These are phyloP conservation scores for Thaumatotibia leucotreta DNA, from an alignment of 1,140 invertebrate species.

Conservation along the genomic window DNA sequence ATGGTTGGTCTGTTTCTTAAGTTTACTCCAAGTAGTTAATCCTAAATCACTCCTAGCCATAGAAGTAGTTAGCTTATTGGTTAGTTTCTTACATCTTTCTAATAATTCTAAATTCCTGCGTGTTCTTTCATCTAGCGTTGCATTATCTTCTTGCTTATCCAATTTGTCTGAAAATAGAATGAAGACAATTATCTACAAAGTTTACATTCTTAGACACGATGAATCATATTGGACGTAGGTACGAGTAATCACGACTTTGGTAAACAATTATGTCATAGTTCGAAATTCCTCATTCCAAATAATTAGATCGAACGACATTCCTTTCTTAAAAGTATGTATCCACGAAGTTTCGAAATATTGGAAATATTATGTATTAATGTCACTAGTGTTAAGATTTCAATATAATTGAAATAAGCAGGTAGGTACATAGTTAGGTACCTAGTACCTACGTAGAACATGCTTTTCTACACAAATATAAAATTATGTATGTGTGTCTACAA, in stretches of 20 bases:
- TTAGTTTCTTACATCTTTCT: constrained; percentile 73
- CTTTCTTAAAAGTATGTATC: neutral
- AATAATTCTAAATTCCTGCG: constrained; percentile 75
- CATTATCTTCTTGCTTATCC: constrained; percentile 58
- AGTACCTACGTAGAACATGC: no score
- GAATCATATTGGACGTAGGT: constrained; percentile 15
- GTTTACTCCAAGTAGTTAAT: constrained; percentile 90
- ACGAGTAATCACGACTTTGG: constrained; percentile 27
- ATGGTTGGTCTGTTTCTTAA: constrained; percentile 80
- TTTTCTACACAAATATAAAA: no score
- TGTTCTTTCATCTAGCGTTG: constrained; percentile 73
- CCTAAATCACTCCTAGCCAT: constrained; percentile 90
- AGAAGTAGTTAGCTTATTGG: constrained; percentile 80
- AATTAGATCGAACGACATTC: neutral
- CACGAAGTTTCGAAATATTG: no score
- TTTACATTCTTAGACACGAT: constrained; percentile 17
- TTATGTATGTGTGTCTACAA: no score
- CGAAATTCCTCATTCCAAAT: neutral
- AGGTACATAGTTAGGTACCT: no score
- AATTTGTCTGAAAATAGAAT: constrained; percentile 66
- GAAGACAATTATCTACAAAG: constrained; percentile 19
- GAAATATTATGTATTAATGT: no score
- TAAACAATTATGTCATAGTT: constrained; percentile 39
- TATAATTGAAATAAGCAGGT: no score
- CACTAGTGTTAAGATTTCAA: no score